Conservation (phyloP, 2,888 invertebrate genomes). For the Hydroisotoma schaefferi region DNA sequence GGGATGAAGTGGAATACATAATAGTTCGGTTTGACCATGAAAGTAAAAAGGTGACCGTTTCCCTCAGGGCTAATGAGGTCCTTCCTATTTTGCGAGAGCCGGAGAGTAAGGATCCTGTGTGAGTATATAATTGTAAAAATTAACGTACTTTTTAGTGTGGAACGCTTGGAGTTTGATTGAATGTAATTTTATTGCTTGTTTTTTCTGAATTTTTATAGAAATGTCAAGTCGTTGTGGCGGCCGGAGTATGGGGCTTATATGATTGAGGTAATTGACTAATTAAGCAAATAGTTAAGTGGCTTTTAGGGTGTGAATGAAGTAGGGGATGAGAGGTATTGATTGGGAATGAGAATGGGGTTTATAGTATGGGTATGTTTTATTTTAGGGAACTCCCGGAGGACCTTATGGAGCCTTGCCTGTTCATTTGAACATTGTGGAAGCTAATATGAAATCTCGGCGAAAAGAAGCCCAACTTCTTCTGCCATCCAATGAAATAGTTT, state of each 20-base stretch:
- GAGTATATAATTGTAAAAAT: slow-evolving; percentile 49
- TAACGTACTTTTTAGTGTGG: slow-evolving; percentile 35
- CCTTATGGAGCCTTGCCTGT: slow-evolving; percentile 91
- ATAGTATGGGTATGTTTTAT: not conserved
- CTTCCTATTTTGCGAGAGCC: slow-evolving; percentile 75
- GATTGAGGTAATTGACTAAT: slow-evolving; percentile 64
- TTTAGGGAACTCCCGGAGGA: slow-evolving; percentile 84
- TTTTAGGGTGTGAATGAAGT: not conserved
- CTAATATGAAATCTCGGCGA: slow-evolving; percentile 83
- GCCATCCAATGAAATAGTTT: slow-evolving; percentile 72
- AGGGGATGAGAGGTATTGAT: not conserved
- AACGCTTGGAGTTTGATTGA: slow-evolving; percentile 5
- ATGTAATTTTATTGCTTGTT: slow-evolving; percentile 4
- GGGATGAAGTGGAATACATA: slow-evolving; percentile 97
- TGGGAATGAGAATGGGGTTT: not conserved
- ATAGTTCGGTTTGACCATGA: slow-evolving; percentile 90
- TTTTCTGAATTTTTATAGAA: slow-evolving; percentile 52
- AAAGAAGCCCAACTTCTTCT: slow-evolving; percentile 66
- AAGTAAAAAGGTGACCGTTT: slow-evolving; percentile 74
- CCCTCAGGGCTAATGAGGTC: slow-evolving; percentile 77
- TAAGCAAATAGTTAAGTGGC: not conserved
- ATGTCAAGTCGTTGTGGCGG: slow-evolving; percentile 86
- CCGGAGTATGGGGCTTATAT: slow-evolving; percentile 99
- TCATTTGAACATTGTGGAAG: slow-evolving; percentile 96
- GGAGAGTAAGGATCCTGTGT: slow-evolving; percentile 72